Percentiles rank a stretch among this genome's conserved stretches.
These are phyloP conservation scores for Drosophila koepferae DNA, from an alignment of 2,888 invertebrate genomes.

Conservation along the genomic window DNA sequence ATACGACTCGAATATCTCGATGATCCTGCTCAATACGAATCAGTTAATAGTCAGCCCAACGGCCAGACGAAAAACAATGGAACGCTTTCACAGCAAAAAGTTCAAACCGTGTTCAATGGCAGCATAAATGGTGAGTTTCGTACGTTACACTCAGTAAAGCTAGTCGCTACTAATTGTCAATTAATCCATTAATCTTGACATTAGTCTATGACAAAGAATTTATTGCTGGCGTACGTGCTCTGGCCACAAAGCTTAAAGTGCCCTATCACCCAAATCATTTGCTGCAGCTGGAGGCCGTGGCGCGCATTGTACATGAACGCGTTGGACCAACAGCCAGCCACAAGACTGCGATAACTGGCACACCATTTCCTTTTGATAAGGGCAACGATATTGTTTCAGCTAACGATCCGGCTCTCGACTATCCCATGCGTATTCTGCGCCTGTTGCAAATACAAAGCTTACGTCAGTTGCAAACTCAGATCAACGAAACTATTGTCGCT, in stretches of 20 bases:
- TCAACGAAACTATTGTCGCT: conserved; percentile 96
- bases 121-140: conserved; percentile 91
- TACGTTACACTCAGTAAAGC: neutral
- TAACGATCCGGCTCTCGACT: conserved; percentile 88
- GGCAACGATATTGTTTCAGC: conserved; percentile 87
- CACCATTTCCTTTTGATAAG: conserved; percentile 89
- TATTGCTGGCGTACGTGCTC: conserved; percentile 91
- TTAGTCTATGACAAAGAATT: conserved; percentile 93
- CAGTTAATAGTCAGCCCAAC: conserved; percentile 88
- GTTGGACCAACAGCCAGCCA: conserved; percentile 86
- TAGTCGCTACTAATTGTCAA: neutral
- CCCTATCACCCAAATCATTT: conserved; percentile 93
- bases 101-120: conserved; percentile 92
- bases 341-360: conserved; percentile 85
- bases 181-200: conserved; percentile 33
- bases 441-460: conserved; percentile 88
- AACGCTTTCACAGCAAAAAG: conserved; percentile 84
- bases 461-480: conserved; percentile 92
- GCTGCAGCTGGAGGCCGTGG: conserved; percentile 89
- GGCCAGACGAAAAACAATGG: conserved; percentile 86
- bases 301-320: conserved; percentile 87
- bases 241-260: conserved; percentile 92
- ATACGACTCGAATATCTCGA: conserved; percentile 93
- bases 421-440: conserved; percentile 91
- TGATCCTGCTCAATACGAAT: conserved; percentile 89